Evolutionary conservation across 37 sponge, comb jelly and placozoan species (phyloP), one percentile per base, ranked within the genome.

Genomic region (Oopsacas minuta): DNA sequence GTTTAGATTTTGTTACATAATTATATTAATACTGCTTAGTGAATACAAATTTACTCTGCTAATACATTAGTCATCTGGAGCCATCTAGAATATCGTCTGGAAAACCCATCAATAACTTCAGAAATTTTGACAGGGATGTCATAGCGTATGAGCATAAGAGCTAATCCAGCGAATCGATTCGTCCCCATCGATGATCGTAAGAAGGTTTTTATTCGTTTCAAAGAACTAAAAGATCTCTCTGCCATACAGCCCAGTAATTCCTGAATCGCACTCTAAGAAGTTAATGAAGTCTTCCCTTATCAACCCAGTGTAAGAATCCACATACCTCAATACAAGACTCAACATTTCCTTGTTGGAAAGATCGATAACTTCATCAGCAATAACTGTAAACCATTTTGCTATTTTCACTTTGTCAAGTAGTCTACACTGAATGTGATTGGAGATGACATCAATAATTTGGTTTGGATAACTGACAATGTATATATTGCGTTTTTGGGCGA

Each of bases 291-390:
- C 75, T 87, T 92, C 92, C 35, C 86, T 52, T 38, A 92, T 86
- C 35, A 39, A 35, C 0, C 52, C 52, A 83, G 83, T 86, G 52
- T 81, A 52, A 35, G 35, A 22, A 37, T 88, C 88, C 53, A 90
- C 91, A 89, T 82, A 89, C 38, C 87, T 52, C 75, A 91, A 36
- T 1, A 89, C 86, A 28, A 91, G 39, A 35, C 83, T 17, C 37
- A 92, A 46, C 36, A 86, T 81, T 81, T 92, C 90, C 36, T 52
- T 88, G 87, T 92, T 92, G 51, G 90, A 86, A 39, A 52, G 75
- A 86, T 90, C 92, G 36, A 85, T 84, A 32, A 49, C 91, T 52
- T 91, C 86, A 81, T 91, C 88, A 35, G 88, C 86, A 25, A 86
- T 82, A 37, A 91, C 82, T 69, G 88, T 83, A 51, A 53, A 91